These are phyloP conservation scores for Gasterosteus nipponicus DNA, from an alignment of 2,113 vertebrate genomes.

Conservation along the genomic window DNA sequence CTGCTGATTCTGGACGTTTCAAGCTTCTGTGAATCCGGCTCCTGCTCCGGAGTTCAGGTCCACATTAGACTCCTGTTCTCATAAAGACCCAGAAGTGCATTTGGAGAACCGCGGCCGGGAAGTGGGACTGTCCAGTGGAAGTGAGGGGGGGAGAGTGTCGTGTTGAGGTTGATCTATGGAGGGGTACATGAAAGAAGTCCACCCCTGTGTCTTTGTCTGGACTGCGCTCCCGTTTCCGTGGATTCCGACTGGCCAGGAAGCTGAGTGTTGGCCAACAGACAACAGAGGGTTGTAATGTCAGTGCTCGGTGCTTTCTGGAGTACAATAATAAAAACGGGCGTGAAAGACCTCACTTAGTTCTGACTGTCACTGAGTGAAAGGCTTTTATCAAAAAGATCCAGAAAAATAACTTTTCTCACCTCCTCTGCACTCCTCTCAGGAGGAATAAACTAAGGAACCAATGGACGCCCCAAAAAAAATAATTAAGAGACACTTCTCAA, in stretches of 20 bases:
- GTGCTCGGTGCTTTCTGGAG: constrained; percentile 48
- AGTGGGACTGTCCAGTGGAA: not conserved
- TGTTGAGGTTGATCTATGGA: constrained; percentile 33
- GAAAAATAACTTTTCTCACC: not conserved
- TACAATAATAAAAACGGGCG: constrained; percentile 36
- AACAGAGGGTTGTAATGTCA: constrained; percentile 66
- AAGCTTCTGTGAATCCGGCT: not conserved
- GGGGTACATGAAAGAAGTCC: constrained; percentile 20
- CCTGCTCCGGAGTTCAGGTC: not conserved
- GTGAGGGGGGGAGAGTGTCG: not conserved
- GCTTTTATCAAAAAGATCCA: not conserved
- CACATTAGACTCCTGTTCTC: constrained; percentile 15
- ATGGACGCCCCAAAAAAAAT: not conserved
- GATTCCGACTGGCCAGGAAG: constrained; percentile 66
- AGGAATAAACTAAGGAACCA: not conserved
- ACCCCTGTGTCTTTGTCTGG: constrained; percentile 53
- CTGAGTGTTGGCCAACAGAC: constrained; percentile 57
- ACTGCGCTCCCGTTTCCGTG: constrained; percentile 52
- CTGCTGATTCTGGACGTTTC: constrained; percentile 4
- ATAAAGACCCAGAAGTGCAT: constrained; percentile 59
- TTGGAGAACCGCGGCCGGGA: constrained; percentile 2
- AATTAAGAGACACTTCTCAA: not conserved
- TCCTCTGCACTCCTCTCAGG: not conserved
- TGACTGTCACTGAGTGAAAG: not conserved
- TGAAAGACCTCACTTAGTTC: constrained; percentile 25